phyloP scores from a whole-genome alignment of 2,888 invertebrate genomes.

The Aphidius colemani region DNA sequence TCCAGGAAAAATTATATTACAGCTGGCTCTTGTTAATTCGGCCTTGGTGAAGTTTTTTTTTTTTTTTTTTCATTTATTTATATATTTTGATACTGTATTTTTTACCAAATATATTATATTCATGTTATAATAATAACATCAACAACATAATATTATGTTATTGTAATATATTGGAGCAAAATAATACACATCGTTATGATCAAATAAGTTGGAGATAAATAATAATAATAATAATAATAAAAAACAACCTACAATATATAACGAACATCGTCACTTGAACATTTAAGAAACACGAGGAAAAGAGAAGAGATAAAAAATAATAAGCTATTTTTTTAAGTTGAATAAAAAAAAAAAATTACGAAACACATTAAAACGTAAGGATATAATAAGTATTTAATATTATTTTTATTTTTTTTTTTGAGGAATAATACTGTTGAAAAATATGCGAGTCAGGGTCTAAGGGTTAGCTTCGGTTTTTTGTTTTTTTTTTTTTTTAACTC shows the following conservation, averaged over 20 bases:
- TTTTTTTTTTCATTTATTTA: conserved; percentile 11
- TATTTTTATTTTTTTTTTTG: no score
- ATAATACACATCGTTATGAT: no score
- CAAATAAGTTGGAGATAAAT: not conserved
- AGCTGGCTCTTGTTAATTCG: conserved; percentile 28
- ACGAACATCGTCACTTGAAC: no score
- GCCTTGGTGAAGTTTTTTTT: not conserved
- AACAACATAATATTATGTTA: no score
- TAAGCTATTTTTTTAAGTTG: conserved; percentile 5
- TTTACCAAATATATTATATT: conserved; percentile 1
- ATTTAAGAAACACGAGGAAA: no score
- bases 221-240: not conserved
- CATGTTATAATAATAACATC: not conserved
- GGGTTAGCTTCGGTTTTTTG: conserved; percentile 15
- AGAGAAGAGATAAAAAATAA: not conserved
- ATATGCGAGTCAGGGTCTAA: conserved; percentile 27
- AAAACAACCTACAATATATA: no score
- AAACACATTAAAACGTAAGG: no score
- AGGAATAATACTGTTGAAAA: no score
- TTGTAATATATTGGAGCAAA: no score
- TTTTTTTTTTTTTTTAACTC: no score
- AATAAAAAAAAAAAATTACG: not conserved
- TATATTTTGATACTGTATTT: no score
- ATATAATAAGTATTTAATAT: no score
- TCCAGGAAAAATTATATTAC: conserved; percentile 30